Evolutionary conservation across 2,888 invertebrate species (phyloP).

Genomic region (Bimastos eiseni): DNA sequence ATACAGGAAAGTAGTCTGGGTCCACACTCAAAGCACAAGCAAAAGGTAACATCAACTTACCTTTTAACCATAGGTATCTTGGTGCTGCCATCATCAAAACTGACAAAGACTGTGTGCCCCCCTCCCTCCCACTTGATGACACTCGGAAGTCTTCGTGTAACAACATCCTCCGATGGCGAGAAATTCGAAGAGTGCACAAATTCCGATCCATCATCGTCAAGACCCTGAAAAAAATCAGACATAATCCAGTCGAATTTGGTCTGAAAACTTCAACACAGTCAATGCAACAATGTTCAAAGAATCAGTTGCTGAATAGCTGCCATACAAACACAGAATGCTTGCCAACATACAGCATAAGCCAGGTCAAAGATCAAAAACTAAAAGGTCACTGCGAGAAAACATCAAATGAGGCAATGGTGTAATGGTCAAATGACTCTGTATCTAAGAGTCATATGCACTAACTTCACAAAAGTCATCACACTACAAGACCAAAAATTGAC

Average conservation of each 20-base stretch:
- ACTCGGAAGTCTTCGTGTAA: constrained; percentile 71
- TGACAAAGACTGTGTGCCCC: constrained; percentile 83
- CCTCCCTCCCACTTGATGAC: constrained; percentile 97
- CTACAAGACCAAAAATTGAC: too few species aligned
- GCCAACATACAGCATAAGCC: neutral
- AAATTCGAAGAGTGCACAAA: neutral
- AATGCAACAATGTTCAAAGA: neutral
- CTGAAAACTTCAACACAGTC: neutral
- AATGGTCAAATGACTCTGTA: too few species aligned
- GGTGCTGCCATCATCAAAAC: constrained; percentile 92
- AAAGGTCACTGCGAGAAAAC: too few species aligned
- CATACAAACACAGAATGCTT: neutral
- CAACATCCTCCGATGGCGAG: constrained; percentile 34
- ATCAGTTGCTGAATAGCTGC: neutral
- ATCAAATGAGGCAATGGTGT: too few species aligned
- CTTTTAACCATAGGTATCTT: constrained; percentile 89
- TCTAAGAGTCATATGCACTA: too few species aligned
- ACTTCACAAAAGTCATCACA: too few species aligned
- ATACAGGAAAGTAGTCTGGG: too few species aligned
- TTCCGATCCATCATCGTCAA: constrained; percentile 4
- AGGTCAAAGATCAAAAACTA: too few species aligned
- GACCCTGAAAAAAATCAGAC: neutral
- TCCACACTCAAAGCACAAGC: too few species aligned
- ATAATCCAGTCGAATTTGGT: neutral
- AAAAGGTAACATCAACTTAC: neutral